Evolutionary conservation across 2,113 vertebrate species (phyloP).

Genomic region (Xiphophorus couchianus): DNA sequence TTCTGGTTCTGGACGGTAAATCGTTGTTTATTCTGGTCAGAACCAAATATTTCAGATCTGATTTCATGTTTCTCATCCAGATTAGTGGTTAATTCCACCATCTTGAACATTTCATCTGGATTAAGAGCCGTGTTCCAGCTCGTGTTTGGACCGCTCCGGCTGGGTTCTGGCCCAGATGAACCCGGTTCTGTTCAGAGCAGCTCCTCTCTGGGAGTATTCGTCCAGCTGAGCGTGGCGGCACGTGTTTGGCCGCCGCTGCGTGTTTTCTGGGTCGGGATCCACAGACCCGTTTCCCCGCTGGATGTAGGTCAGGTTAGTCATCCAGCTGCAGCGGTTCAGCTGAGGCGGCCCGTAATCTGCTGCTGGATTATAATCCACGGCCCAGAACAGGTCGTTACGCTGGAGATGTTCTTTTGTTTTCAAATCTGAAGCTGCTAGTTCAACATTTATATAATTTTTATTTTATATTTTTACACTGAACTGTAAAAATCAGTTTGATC

Average conservation of each 20-base stretch:
- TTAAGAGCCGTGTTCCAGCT: not conserved
- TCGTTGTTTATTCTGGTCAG: too few species aligned
- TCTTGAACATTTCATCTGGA: not conserved
- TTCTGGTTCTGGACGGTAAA: too few species aligned
- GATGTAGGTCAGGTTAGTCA: slow-evolving; percentile 69
- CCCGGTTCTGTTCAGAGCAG: not conserved
- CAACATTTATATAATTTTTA: too few species aligned
- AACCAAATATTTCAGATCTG: too few species aligned
- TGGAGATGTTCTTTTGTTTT: too few species aligned
- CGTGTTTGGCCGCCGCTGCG: slow-evolving; percentile 33
- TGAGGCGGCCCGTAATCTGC: slow-evolving; percentile 40
- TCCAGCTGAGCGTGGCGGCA: slow-evolving; percentile 44
- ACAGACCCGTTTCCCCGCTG: slow-evolving; percentile 52
- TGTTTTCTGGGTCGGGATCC: slow-evolving; percentile 39
- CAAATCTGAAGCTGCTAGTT: too few species aligned
- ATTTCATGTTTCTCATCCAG: not conserved
- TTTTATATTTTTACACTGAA: too few species aligned
- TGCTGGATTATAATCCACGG: slow-evolving; percentile 7
- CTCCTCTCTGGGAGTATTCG: too few species aligned
- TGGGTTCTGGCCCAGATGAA: not conserved
- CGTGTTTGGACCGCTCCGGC: not conserved
- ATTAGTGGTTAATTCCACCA: not conserved
- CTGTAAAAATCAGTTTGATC: too few species aligned
- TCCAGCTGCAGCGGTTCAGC: slow-evolving; percentile 18
- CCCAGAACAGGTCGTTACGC: not conserved